Evolutionary conservation across 2,888 invertebrate species (phyloP).

Genomic region (Portevinia maculata): DNA sequence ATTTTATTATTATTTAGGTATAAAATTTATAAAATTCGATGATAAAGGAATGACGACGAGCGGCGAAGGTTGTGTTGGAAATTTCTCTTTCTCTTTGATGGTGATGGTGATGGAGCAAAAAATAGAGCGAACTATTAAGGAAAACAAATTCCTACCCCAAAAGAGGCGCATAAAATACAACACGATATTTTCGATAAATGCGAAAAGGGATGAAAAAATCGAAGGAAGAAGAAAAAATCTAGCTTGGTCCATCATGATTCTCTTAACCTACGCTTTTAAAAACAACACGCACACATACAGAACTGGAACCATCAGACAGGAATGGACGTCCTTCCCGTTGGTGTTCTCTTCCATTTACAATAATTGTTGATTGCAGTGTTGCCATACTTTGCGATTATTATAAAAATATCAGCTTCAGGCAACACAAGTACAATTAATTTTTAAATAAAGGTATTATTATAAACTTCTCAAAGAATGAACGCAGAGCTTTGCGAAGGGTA

Average conservation of each 20-base stretch:
- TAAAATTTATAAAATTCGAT: too few species aligned
- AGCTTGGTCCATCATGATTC: constrained; percentile 17
- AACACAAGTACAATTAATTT: too few species aligned
- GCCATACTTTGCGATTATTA: too few species aligned
- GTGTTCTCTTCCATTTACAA: constrained; percentile 16
- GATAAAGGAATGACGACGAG: too few species aligned
- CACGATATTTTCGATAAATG: constrained; percentile 40
- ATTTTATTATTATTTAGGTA: constrained; percentile 10
- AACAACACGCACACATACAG: constrained; percentile 1
- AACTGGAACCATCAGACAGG: not conserved
- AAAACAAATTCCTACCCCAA: constrained; percentile 19
- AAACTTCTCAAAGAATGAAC: too few species aligned
- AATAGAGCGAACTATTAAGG: constrained; percentile 44
- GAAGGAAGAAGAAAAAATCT: not conserved
- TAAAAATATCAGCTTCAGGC: too few species aligned
- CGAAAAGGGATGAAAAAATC: constrained; percentile 9
- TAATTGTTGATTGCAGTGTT: constrained; percentile 29
- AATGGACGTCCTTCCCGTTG: constrained; percentile 33
- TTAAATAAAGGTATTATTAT: too few species aligned
- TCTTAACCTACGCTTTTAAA: not conserved
- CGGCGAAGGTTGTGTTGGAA: not conserved
- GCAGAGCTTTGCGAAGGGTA: too few species aligned
- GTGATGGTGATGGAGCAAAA: constrained; percentile 3
- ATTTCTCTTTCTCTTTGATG: not conserved
- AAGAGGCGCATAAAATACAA: constrained; percentile 31